Evolutionary conservation across 2,888 invertebrate genomes (phyloP).

Genomic region (Ophion slaviceki): DNA sequence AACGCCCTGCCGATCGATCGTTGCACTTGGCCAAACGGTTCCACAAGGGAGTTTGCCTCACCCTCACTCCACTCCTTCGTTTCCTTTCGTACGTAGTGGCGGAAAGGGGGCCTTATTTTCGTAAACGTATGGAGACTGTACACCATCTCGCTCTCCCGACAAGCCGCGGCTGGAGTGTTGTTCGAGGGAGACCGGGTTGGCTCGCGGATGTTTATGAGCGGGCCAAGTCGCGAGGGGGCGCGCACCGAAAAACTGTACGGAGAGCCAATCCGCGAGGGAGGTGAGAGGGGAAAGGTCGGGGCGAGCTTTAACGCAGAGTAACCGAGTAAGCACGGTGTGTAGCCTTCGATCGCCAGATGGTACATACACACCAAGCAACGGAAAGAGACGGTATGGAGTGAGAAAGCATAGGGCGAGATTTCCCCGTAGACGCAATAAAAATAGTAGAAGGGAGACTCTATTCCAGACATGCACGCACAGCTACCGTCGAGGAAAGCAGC

Average conservation of each 20-base stretch:
- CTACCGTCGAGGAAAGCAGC: conserved; percentile 27
- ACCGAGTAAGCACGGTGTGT: conserved; percentile 53
- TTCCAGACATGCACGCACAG: conserved; percentile 50
- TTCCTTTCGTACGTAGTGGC: conserved; percentile 3
- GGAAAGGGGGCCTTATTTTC: conserved; percentile 23
- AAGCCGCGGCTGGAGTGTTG: conserved; percentile 40
- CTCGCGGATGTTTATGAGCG: conserved; percentile 64
- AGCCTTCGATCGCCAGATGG: conserved; percentile 65
- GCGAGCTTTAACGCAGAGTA: conserved; percentile 37
- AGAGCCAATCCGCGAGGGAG: conserved; percentile 38
- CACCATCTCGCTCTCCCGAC: conserved; percentile 20
- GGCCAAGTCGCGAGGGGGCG: conserved; percentile 57
- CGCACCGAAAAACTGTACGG: conserved; percentile 35
- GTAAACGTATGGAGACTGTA: conserved; percentile 31
- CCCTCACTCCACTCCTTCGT: background rate
- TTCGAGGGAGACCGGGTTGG: conserved; percentile 4
- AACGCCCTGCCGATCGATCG: conserved; percentile 54
- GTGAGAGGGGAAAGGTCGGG: background rate
- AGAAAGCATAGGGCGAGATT: conserved; percentile 75
- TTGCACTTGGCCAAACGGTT: conserved; percentile 33
- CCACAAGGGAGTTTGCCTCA: conserved; percentile 14
- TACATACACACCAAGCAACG: conserved; percentile 58
- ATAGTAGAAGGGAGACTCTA: conserved; percentile 62
- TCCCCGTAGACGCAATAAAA: conserved; percentile 81
- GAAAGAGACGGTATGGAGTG: conserved; percentile 62